Evolutionary conservation across 2,888 invertebrate species (phyloP).

Genomic region (Nomada fucata): DNA sequence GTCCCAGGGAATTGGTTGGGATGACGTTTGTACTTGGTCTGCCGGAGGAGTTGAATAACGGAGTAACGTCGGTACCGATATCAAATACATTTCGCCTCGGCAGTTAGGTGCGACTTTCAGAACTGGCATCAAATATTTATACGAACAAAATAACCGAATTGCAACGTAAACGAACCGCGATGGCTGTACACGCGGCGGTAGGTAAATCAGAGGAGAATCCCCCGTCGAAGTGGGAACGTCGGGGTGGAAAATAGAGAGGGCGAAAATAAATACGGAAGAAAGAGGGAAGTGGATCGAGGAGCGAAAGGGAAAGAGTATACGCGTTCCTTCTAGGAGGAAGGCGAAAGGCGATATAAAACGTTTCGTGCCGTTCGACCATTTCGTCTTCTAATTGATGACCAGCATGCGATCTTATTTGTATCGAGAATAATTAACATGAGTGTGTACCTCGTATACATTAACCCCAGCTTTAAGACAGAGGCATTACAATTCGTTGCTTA

Average conservation of each 20-base stretch:
- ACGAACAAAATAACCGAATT: conserved; percentile 77
- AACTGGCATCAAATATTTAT: conserved; percentile 78
- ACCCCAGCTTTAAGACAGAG: conserved; percentile 47
- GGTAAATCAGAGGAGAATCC: conserved; percentile 69
- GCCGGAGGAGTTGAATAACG: conserved; percentile 47
- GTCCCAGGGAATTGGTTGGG: conserved; percentile 70
- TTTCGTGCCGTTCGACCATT: conserved; percentile 69
- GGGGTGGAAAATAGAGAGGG: conserved; percentile 43
- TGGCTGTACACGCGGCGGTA: conserved; percentile 50
- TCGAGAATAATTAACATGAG: conserved; percentile 78
- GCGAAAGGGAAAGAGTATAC: conserved; percentile 54
- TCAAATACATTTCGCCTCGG: conserved; percentile 66
- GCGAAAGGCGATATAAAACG: conserved; percentile 57
- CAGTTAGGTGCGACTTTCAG: conserved; percentile 70
- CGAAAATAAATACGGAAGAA: conserved; percentile 56
- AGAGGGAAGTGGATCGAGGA: conserved; percentile 39
- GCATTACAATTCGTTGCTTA: conserved; percentile 42
- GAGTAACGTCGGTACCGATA: conserved; percentile 62
- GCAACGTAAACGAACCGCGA: conserved; percentile 74
- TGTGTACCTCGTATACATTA: conserved; percentile 67
- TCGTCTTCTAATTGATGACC: conserved; percentile 71
- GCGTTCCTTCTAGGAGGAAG: conserved; percentile 54
- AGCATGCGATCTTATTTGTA: conserved; percentile 78
- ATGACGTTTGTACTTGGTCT: conserved; percentile 45
- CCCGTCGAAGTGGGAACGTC: conserved; percentile 54